These are phyloP conservation scores for Campoplex nolae DNA, from an alignment of 2,888 invertebrate species.

Conservation along the genomic window DNA sequence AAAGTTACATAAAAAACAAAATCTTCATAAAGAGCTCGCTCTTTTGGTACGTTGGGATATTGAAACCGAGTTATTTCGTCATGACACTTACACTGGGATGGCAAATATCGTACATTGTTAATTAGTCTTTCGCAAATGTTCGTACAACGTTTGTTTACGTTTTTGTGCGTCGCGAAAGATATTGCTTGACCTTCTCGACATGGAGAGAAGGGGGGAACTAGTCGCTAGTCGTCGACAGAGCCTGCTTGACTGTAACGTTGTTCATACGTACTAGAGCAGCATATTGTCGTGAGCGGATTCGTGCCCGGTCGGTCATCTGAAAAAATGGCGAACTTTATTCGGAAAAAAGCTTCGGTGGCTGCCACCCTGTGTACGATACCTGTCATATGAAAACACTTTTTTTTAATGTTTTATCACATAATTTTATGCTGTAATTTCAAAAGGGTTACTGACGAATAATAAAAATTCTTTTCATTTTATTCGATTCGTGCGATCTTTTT, in stretches of 20 bases:
- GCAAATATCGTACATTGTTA: slow-evolving; percentile 78
- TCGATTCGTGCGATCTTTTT: too few species aligned
- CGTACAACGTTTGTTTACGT: slow-evolving; percentile 32
- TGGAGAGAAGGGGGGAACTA: neutral
- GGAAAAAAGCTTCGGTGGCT: too few species aligned
- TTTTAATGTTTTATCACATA: too few species aligned
- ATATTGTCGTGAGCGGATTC: too few species aligned
- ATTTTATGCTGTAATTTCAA: too few species aligned
- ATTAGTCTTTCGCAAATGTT: slow-evolving; percentile 29
- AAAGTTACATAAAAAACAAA: neutral
- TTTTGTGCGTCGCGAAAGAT: neutral
- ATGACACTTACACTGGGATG: slow-evolving; percentile 80
- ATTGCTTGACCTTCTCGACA: neutral
- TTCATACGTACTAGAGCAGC: neutral
- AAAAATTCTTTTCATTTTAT: too few species aligned
- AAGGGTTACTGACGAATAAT: too few species aligned
- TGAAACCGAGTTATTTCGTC: neutral
- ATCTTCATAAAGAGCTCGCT: neutral
- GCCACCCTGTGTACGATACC: too few species aligned
- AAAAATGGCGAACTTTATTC: too few species aligned
- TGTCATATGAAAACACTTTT: too few species aligned
- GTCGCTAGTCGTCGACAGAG: neutral
- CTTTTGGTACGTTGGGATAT: neutral
- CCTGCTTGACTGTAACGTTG: neutral
- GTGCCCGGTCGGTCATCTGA: too few species aligned